phyloP scores from a whole-genome alignment of 2,888 invertebrate genomes.

The Lasius platythorax region DNA sequence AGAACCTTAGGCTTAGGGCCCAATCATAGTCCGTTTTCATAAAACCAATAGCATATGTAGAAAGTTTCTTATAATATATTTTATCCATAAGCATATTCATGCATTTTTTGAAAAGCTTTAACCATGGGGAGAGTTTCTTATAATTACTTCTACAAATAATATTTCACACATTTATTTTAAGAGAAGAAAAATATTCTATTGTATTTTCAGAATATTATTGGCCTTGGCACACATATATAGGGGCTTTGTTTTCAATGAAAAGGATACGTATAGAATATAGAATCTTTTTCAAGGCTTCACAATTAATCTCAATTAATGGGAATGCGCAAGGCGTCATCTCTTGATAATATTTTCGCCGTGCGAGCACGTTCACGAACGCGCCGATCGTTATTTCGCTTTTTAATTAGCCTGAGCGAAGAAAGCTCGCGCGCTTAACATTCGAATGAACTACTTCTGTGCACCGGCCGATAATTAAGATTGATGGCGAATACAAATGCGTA shows the following conservation, averaged over 20 bases:
- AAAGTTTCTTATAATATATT: no score
- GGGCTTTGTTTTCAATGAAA: background rate
- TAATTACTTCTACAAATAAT: no score
- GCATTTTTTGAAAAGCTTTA: no score
- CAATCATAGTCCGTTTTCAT: no score
- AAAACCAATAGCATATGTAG: no score
- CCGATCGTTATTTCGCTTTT: slow-evolving; percentile 66
- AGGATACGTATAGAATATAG: background rate
- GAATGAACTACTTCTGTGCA: slow-evolving; percentile 74
- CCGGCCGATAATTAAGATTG: slow-evolving; percentile 73
- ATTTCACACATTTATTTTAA: no score
- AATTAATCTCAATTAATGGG: slow-evolving; percentile 57
- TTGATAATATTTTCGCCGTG: slow-evolving; percentile 34
- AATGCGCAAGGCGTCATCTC: slow-evolving; percentile 28
- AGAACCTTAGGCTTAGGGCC: no score
- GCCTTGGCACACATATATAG: background rate
- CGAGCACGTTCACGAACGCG: slow-evolving; percentile 7
- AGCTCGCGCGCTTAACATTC: slow-evolving; percentile 69
- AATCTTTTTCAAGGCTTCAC: background rate
- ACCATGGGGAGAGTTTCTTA: no score
- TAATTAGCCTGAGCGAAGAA: slow-evolving; percentile 70
- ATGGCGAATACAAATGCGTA: slow-evolving; percentile 75
- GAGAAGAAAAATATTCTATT: no score
- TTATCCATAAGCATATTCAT: no score
- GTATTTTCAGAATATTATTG: background rate